A percentile compares a stretch with the other conserved stretches of the same genome.
These are phyloP conservation scores for Volucella inanis DNA, from an alignment of 2,888 invertebrate genomes.

Conservation along the genomic window DNA sequence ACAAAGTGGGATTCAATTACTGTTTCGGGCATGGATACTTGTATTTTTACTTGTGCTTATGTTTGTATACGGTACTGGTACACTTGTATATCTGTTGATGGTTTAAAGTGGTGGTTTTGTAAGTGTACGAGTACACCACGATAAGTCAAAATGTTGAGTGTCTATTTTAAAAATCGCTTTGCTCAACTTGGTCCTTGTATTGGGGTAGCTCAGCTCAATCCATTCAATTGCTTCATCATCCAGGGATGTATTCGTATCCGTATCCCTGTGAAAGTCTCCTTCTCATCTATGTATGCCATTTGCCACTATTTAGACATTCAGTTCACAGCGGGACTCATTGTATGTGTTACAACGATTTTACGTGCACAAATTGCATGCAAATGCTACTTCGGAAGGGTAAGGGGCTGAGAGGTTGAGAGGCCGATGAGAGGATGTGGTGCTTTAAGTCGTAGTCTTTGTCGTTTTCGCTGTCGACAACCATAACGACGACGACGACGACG, in stretches of 20 bases:
- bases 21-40: constrained; percentile 49
- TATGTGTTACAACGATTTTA: constrained; percentile 75
- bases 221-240: constrained; percentile 74
- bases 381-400: constrained; percentile 67
- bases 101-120: constrained; percentile 60
- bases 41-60: background rate
- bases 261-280: constrained; percentile 62
- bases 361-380: constrained; percentile 75
- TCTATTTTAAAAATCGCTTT: constrained; percentile 63
- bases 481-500: background rate
- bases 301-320: constrained; percentile 74
- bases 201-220: constrained; percentile 61
- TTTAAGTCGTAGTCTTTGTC: background rate
- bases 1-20: constrained; percentile 72
- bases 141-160: constrained; percentile 72
- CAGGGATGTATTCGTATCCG: constrained; percentile 27
- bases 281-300: constrained; percentile 58
- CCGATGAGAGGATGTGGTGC: background rate
- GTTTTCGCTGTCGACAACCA: constrained; percentile 15
- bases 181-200: constrained; percentile 70
- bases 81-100: constrained; percentile 38
- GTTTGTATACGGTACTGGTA: too few species aligned
- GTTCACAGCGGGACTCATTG: constrained; percentile 74
- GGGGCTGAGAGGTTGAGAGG: constrained; percentile 49
- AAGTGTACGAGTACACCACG: constrained; percentile 55